Base-by-base conservation (phyloP, 2,113 vertebrate genomes). In the Pagrus major region DNA sequence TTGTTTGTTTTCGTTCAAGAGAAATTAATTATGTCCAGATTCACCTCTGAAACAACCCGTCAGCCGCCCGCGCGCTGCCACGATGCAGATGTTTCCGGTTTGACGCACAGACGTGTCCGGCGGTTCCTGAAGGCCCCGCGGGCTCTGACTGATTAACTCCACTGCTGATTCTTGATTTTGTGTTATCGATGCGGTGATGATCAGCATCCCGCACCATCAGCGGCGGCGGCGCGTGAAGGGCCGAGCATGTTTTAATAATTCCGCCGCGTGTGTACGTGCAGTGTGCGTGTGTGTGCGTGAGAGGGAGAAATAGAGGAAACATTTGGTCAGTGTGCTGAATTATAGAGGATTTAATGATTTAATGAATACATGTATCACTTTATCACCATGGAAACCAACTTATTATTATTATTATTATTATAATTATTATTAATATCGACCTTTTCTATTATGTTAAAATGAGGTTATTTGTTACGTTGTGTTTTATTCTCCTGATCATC, bases 101-200 rank as follows among this genome's bases (percentile, higher is more conserved):
- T 23, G 55, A 14, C 31, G 39, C 51, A 33, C 16, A 27, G 64
- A 67, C 46, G 69, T 2, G 39, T 59, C 18, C 29, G 71, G n/a
- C 14, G 82, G 66, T 10, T 72, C 83, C 80, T 49, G 49, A 69
- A 71, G 83, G 83, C 86, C 86, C 86, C 51, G 42, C 82, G 51
- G 68, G 73, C 79, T 78, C 73, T 9, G 52, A n/a, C n/a, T 54
- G 14, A 77, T 82, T 73, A 80, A 59, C 73, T 51, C 31, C 82
- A n/a, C 70, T 37, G 70, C 77, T 52, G 66, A 79, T 69, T 83
- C 69, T 75, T 16, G n/a, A 66, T 78, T 78, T 66, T 18, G 64
- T 59, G 54, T 68, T n/a, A 70, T 86, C 58, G 84, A 88, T 44
- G 83, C 27, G 63, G 25, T 25, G 63, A 58, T 69, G 83, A 76